Percentiles rank a stretch among this genome's conserved stretches.
Conservation (phyloP, 2,888 invertebrate genomes). For the Selenia dentaria region DNA sequence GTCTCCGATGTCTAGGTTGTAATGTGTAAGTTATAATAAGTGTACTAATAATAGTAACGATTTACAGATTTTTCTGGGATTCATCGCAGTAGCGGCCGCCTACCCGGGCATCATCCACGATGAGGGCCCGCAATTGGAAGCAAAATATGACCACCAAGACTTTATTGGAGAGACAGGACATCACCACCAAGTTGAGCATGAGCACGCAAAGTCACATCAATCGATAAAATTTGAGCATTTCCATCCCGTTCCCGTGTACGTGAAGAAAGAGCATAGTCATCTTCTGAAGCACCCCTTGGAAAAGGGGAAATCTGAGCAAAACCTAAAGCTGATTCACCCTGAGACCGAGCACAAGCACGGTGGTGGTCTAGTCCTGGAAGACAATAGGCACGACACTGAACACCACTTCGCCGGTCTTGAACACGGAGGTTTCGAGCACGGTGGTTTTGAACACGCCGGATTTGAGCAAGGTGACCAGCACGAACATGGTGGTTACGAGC, state of each 20-base stretch:
- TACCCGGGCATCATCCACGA: constrained; percentile 76
- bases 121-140: constrained; percentile 66
- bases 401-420: constrained; percentile 55
- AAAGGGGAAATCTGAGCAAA: constrained; percentile 85
- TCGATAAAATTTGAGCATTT: constrained; percentile 88
- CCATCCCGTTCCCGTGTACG: constrained; percentile 88
- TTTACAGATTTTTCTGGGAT: constrained; percentile 77
- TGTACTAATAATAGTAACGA: not conserved
- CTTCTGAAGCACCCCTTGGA: constrained; percentile 87
- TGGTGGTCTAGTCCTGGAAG: constrained; percentile 85
- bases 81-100: constrained; percentile 72
- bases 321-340: constrained; percentile 85
- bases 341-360: constrained; percentile 85
- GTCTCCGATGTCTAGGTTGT: not conserved
- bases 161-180: constrained; percentile 79
- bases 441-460: constrained; percentile 52
- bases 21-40: not conserved
- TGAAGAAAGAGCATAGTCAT: constrained; percentile 88
- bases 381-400: constrained; percentile 77
- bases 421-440: constrained; percentile 53
- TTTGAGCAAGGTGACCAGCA: constrained; percentile 40
- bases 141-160: constrained; percentile 66
- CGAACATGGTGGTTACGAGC: constrained; percentile 49
- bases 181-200: constrained; percentile 86
- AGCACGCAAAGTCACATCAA: constrained; percentile 88